Evolutionary conservation across 2,888 invertebrate species (phyloP).

Genomic region (Orgyia antiqua): DNA sequence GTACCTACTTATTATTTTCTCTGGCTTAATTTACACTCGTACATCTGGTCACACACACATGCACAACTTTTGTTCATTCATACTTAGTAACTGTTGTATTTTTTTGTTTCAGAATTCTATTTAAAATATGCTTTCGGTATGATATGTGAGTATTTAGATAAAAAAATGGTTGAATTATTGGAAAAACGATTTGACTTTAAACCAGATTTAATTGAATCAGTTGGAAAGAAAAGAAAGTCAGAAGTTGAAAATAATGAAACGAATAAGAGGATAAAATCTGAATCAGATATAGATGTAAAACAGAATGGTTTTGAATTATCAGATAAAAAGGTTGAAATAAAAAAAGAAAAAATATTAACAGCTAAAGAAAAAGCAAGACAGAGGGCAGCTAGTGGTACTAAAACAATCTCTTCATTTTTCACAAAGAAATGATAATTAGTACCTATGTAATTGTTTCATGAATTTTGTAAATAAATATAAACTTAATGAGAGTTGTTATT

Average conservation of each 20-base stretch:
- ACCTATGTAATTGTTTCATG: no score
- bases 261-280: slow-evolving; percentile 62
- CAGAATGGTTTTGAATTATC: slow-evolving; percentile 48
- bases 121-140: slow-evolving; percentile 87
- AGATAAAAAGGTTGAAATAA: slow-evolving; percentile 47
- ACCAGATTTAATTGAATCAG: slow-evolving; percentile 71
- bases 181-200: slow-evolving; percentile 81
- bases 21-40: no score
- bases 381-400: slow-evolving; percentile 88
- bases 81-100: no score
- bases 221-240: slow-evolving; percentile 76
- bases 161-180: slow-evolving; percentile 81
- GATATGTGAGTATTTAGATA: slow-evolving; percentile 86
- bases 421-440: slow-evolving; percentile 74
- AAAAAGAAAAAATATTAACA: slow-evolving; percentile 74
- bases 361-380: slow-evolving; percentile 86
- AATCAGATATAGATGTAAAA: slow-evolving; percentile 42
- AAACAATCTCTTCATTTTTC: slow-evolving; percentile 89
- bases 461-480: slow-evolving; percentile 2
- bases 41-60: no score
- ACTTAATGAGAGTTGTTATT: no score
- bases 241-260: slow-evolving; percentile 47
- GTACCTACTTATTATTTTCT: no score
- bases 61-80: no score
- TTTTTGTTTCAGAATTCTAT: slow-evolving; percentile 74